These are phyloP conservation scores for Onthophagus taurus DNA, from an alignment of 1,140 invertebrate species.

Conservation along the genomic window DNA sequence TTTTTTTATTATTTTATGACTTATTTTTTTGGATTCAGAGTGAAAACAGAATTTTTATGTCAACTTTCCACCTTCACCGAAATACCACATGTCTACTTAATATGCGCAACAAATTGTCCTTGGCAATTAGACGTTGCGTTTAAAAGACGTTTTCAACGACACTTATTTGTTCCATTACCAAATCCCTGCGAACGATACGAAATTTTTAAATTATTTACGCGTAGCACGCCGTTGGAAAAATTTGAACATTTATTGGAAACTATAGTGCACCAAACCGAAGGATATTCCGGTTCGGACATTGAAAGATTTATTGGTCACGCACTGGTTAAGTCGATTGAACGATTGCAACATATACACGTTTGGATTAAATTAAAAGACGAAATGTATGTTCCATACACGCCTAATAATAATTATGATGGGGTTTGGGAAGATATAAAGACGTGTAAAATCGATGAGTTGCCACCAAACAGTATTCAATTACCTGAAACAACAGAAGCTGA, in stretches of 20 bases:
- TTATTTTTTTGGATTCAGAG: conserved; percentile 25
- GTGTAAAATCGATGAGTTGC: not conserved
- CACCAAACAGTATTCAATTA: conserved; percentile 16
- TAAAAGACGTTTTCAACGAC: conserved; percentile 48
- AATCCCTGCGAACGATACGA: conserved; percentile 32
- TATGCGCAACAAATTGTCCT: conserved; percentile 55
- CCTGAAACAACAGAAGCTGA: conserved; percentile 21
- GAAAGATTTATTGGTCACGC: conserved; percentile 41
- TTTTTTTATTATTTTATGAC: conserved; percentile 10
- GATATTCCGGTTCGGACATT: conserved; percentile 50
- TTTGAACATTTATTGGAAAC: conserved; percentile 30
- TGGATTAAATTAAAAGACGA: conserved; percentile 28
- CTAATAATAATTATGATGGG: conserved; percentile 11
- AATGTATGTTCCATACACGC: conserved; percentile 22
- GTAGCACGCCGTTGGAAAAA: conserved; percentile 17
- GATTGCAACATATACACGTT: conserved; percentile 34
- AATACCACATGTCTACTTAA: conserved; percentile 39
- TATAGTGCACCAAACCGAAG: conserved; percentile 41
- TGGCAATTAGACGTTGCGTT: conserved; percentile 56
- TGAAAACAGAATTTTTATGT: conserved; percentile 48
- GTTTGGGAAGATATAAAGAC: not conserved
- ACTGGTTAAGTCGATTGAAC: conserved; percentile 43
- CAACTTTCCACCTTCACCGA: conserved; percentile 41
- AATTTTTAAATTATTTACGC: conserved; percentile 23
- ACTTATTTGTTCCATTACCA: conserved; percentile 49